Base-by-base conservation (phyloP, 1,140 invertebrate species). In the Pinna nobilis region DNA sequence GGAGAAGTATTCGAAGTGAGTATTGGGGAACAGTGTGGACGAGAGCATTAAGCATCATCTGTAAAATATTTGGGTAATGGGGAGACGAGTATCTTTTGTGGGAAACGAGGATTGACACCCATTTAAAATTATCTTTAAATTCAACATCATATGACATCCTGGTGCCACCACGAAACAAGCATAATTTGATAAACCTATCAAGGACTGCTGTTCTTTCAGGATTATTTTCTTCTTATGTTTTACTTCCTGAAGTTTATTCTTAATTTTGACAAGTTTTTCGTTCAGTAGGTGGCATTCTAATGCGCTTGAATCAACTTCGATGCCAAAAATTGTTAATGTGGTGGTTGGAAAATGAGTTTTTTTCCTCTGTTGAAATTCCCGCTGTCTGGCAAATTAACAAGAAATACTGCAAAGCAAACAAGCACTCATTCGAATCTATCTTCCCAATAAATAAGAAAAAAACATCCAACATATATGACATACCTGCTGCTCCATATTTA, bases 391-490 rank as follows among this genome's bases (percentile, higher is more conserved):
- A 71, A 1, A 71, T 13, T 20, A 28, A 7, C 3, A 55, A 15
- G 30, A 64, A 71, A 44, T n/a, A 20, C 0, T 37, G 18, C 15
- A 71, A 41, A 32, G 49, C 49, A 25, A 28, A 13, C 11, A 15
- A 9, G 32, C 61, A 72, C 25, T 72, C 37, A 9, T 11, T 4
- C 9, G 33, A 44, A 44, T 44, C 39, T 44, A 9, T 44, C 18
- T 9, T 7, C 7, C 39, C 39, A 44, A 44, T 39, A 5, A 72
- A 39, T 57, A 72, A 64, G 28, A 72, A 65, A 47, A 65, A 72
- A 59, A 44, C 70, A 65, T 72, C 70, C 18, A 72, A 33, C n/a
- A 65, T 33, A 32, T 72, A 61, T 15, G 59, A 57, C 30, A 70
- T 39, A 33, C 67, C 55, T 20, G 55, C 18, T 25, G 55, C 55